Percentiles rank a stretch among this genome's conserved stretches.
Conservation (phyloP, 2,113 vertebrate genomes). For the Callithrix jacchus region DNA sequence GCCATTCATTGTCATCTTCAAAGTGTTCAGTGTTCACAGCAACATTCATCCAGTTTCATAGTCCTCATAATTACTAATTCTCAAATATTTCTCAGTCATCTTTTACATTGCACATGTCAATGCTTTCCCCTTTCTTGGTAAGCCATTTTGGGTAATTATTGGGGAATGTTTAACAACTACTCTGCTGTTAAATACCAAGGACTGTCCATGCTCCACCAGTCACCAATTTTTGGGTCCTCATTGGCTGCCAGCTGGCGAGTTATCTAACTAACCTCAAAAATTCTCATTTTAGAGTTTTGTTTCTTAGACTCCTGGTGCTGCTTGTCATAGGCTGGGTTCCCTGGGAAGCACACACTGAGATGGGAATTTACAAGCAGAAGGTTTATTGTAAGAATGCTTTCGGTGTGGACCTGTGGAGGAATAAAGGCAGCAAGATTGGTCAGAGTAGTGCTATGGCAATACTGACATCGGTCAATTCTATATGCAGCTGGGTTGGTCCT, state of each 20-base stretch:
- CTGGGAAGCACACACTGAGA: neutral
- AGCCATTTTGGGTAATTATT: neutral
- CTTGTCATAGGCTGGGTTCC: neutral
- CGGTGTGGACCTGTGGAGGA: neutral
- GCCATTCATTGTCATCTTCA: neutral
- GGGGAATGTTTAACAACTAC: neutral
- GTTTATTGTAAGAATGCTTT: neutral
- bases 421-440: neutral
- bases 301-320: neutral
- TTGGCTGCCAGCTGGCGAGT: neutral
- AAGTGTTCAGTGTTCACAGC: neutral
- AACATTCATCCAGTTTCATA: neutral
- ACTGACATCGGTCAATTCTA: neutral
- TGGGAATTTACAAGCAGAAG: neutral
- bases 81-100: neutral
- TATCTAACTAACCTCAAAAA: neutral
- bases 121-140: neutral
- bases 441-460: neutral
- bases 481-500: neutral
- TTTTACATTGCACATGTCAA: neutral
- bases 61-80: neutral
- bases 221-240: neutral
- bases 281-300: neutral
- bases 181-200: too few relatives aligned
- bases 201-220: fast-evolving